Evolutionary conservation across 2,797 vertebrate species (phyloP).

Genomic region (Dryobates pubescens): DNA sequence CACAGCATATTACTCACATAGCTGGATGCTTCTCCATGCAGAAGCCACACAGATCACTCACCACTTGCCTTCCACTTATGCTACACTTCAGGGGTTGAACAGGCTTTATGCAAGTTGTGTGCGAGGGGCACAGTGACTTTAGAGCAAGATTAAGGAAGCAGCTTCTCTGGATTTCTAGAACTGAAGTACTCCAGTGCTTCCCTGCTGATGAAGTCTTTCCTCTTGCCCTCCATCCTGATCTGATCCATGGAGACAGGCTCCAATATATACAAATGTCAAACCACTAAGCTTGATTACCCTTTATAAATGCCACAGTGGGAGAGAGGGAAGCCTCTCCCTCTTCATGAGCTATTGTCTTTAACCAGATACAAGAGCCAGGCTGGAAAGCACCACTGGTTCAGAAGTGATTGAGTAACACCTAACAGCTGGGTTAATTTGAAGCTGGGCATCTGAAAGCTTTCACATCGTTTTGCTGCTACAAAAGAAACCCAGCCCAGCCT

Average conservation of each 20-base stretch:
- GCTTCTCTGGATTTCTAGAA: not conserved
- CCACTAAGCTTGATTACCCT: not conserved
- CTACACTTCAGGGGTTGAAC: not conserved
- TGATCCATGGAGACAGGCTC: not conserved
- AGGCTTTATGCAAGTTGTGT: not conserved
- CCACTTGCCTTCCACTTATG: not conserved
- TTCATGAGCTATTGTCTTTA: not conserved
- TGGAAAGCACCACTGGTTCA: not conserved
- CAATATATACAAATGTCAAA: not conserved
- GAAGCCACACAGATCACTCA: not conserved
- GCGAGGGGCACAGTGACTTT: not conserved
- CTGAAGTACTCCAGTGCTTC: not conserved
- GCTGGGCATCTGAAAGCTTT: conserved; percentile 35
- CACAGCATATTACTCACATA: not conserved
- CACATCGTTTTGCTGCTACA: conserved; percentile 19
- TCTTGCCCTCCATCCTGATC: not conserved
- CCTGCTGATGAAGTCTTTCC: not conserved
- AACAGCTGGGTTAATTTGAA: not conserved
- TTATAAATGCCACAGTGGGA: not conserved
- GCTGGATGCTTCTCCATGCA: not conserved
- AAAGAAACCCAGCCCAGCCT: not conserved
- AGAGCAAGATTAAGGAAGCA: not conserved
- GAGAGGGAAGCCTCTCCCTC: not conserved
- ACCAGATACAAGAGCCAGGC: not conserved
- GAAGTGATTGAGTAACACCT: not conserved